These are phyloP conservation scores for Diabrotica balteata DNA, from an alignment of 2,888 invertebrate genomes.

Conservation along the genomic window DNA sequence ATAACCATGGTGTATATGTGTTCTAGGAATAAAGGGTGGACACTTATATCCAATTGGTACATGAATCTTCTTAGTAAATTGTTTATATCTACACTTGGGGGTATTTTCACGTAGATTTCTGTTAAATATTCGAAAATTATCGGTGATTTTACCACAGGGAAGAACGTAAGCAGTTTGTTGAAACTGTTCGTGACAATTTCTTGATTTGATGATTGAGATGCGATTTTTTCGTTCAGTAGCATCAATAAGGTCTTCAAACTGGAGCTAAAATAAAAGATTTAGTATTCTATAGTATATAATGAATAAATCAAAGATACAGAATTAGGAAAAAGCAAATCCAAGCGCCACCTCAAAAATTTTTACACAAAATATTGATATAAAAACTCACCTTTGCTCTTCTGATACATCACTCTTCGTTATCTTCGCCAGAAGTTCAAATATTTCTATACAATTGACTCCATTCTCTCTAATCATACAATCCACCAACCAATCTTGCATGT, in stretches of 20 bases:
- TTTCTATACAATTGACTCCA: constrained; percentile 38
- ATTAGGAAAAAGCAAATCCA: not conserved
- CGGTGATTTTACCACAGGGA: constrained; percentile 38
- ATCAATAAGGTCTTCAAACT: constrained; percentile 16
- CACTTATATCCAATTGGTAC: constrained; percentile 28
- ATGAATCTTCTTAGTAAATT: constrained; percentile 40
- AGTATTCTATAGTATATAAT: not conserved
- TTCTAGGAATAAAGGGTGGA: constrained; percentile 41
- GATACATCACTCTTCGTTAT: constrained; percentile 34
- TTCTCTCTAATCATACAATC: constrained; percentile 21
- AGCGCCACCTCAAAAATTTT: not conserved
- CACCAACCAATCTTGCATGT: constrained; percentile 30
- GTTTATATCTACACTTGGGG: constrained; percentile 37
- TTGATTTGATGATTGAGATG: not conserved
- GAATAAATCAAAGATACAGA: not conserved
- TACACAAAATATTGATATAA: constrained; percentile 1
- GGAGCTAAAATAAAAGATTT: constrained; percentile 17
- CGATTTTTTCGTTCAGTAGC: constrained; percentile 11
- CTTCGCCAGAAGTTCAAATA: constrained; percentile 42
- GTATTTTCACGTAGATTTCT: constrained; percentile 38
- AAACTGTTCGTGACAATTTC: constrained; percentile 27
- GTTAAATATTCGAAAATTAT: constrained; percentile 45
- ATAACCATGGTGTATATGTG: constrained; percentile 37
- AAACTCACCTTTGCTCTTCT: constrained; percentile 43
- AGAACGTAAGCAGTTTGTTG: constrained; percentile 41